Percentiles rank a stretch among this genome's conserved stretches.
Conservation (phyloP, 2,797 vertebrate species). For the Thripadectes ignobilis region DNA sequence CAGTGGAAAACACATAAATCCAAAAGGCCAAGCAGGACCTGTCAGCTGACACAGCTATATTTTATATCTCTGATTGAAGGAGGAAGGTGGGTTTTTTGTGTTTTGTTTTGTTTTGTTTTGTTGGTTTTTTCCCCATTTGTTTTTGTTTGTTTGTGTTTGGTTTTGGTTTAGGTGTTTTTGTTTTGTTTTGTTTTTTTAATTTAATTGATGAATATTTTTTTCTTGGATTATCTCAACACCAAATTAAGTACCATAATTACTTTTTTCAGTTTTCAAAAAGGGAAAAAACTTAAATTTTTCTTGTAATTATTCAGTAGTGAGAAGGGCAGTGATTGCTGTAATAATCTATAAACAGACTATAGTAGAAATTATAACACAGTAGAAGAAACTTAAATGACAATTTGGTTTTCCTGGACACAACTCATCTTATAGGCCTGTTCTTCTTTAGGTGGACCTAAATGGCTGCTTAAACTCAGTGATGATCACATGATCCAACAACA, state of each 20-base stretch:
- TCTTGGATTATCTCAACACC: neutral
- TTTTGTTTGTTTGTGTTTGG: neutral
- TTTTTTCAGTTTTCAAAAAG: neutral
- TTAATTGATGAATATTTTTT: neutral
- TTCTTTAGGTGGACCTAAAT: neutral
- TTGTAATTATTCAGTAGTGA: neutral
- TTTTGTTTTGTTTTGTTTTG: too few species aligned
- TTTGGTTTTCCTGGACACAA: neutral
- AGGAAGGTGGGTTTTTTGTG: neutral
- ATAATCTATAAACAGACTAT: neutral
- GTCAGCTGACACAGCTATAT: neutral
- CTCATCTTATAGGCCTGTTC: neutral
- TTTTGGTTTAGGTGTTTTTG: too few species aligned
- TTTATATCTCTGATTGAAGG: neutral
- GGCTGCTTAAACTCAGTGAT: neutral
- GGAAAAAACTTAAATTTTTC: neutral
- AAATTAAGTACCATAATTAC: neutral
- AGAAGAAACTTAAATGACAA: neutral
- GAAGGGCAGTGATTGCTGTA: neutral
- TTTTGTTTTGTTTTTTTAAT: neutral
- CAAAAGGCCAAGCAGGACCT: neutral
- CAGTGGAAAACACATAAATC: neutral
- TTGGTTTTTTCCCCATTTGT: neutral
- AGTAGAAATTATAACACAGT: neutral
- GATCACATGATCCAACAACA: neutral